Percentiles rank a stretch among this genome's conserved stretches.
These are phyloP conservation scores for Gobio occitaniae DNA, from an alignment of 2,797 vertebrate genomes.

Conservation along the genomic window DNA sequence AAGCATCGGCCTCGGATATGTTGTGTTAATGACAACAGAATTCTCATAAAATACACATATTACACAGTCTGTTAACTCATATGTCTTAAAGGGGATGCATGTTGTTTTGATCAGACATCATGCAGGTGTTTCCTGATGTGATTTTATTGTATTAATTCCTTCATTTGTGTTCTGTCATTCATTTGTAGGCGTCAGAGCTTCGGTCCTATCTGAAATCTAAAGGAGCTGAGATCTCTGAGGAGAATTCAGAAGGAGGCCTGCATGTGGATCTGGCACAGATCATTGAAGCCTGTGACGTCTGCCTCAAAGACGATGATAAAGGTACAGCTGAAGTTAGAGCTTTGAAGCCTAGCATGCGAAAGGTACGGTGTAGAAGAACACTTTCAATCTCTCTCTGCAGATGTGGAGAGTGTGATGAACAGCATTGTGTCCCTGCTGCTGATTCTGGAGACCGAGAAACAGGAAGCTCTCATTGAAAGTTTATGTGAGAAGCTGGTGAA, in stretches of 20 bases:
- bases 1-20: too few relatives aligned
- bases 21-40: not conserved
- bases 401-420: slow-evolving; percentile 98
- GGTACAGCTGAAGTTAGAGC: slow-evolving; percentile 74
- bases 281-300: slow-evolving; percentile 94
- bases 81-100: not conserved
- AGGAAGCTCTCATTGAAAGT: slow-evolving; percentile 94
- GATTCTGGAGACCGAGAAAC: slow-evolving; percentile 96
- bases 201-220: slow-evolving; percentile 93
- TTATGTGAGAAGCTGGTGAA: slow-evolving; percentile 97
- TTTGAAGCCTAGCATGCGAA: not conserved
- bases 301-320: slow-evolving; percentile 97
- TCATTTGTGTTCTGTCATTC: not conserved
- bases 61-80: too few relatives aligned
- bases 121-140: not conserved
- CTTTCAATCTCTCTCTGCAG: slow-evolving; percentile 68
- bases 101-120: not conserved
- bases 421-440: slow-evolving; percentile 94
- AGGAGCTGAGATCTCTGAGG: slow-evolving; percentile 97
- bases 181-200: slow-evolving; percentile 88
- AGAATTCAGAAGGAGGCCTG: slow-evolving; percentile 94
- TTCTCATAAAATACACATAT: not conserved
- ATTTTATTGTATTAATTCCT: not conserved
- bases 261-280: slow-evolving; percentile 95
- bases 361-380: not conserved